A percentile compares a stretch with the other conserved stretches of the same genome.
Evolutionary conservation across 2,797 vertebrate species (phyloP).

Genomic region (Ptychadena robeensis): DNA sequence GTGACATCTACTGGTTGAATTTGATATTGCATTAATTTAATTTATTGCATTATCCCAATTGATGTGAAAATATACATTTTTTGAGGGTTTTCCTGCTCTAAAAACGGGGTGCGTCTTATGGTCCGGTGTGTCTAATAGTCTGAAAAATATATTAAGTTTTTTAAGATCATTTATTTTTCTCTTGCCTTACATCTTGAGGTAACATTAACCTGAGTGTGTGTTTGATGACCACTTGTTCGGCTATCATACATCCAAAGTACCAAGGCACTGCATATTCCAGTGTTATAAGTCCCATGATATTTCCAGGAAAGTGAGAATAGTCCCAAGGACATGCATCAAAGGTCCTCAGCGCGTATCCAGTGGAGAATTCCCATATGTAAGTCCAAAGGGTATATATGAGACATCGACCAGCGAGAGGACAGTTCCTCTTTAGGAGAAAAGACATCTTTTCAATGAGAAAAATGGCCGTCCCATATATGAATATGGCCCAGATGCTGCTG

Average conservation of each 20-base stretch:
- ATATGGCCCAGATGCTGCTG: slow-evolving; percentile 80
- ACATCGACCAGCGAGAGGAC: slow-evolving; percentile 68
- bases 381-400: slow-evolving; percentile 75
- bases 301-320: slow-evolving; percentile 76
- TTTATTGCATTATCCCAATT: too few species aligned
- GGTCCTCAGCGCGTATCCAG: slow-evolving; percentile 71
- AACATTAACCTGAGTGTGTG: slow-evolving; percentile 71
- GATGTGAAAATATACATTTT: too few species aligned
- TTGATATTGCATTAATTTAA: too few species aligned
- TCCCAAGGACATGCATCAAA: slow-evolving; percentile 82
- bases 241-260: slow-evolving; percentile 73
- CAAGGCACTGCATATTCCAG: slow-evolving; percentile 79
- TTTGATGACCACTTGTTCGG: slow-evolving; percentile 75
- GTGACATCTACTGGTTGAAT: too few species aligned
- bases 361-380: slow-evolving; percentile 80
- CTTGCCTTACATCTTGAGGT: slow-evolving; percentile 47
- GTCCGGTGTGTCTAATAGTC: too few species aligned
- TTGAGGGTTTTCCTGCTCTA: too few species aligned
- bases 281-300: slow-evolving; percentile 77
- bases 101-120: too few species aligned
- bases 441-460: slow-evolving; percentile 70
- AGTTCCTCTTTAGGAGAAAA: slow-evolving; percentile 64
- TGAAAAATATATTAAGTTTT: background rate
- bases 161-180: slow-evolving; percentile 1
- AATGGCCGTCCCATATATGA: slow-evolving; percentile 65